phyloP scores from a whole-genome alignment of 1,140 invertebrate genomes.

The Archegozetes longisetosus region DNA sequence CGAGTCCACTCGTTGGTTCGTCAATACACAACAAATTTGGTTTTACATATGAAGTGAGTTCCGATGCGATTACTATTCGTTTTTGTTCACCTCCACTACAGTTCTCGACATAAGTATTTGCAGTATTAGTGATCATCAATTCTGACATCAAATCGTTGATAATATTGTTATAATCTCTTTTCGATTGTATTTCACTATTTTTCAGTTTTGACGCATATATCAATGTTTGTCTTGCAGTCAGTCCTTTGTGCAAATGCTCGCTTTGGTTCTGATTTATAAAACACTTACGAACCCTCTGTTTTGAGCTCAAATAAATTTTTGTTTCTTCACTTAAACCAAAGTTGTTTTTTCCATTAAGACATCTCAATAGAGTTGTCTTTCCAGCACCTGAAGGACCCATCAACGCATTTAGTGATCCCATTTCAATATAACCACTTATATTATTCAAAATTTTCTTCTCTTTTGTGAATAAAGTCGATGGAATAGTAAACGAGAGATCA shows the following conservation, averaged over 20 bases:
- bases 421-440: conserved; percentile 9
- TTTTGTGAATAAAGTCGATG: too few species aligned
- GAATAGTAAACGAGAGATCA: too few species aligned
- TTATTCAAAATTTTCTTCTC: not conserved
- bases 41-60: conserved; percentile 43
- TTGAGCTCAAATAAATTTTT: not conserved
- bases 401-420: conserved; percentile 8
- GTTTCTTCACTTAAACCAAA: not conserved
- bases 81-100: conserved; percentile 67
- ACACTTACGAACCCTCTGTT: not conserved
- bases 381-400: conserved; percentile 23
- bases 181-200: conserved; percentile 16
- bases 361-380: conserved; percentile 22
- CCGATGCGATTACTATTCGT: conserved; percentile 78
- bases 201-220: conserved; percentile 81
- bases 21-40: conserved; percentile 21
- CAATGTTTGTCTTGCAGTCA: conserved; percentile 76
- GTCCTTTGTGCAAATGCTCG: conserved; percentile 66
- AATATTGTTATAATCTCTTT: conserved; percentile 1
- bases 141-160: not conserved
- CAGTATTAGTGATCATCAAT: conserved; percentile 57
- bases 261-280: conserved; percentile 5
- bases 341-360: conserved; percentile 2
- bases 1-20: conserved; percentile 35
- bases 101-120: not conserved